A percentile compares a stretch with the other conserved stretches of the same genome.
These are phyloP conservation scores for Acridotheres tristis DNA, from an alignment of 2,797 vertebrate species.

Conservation along the genomic window DNA sequence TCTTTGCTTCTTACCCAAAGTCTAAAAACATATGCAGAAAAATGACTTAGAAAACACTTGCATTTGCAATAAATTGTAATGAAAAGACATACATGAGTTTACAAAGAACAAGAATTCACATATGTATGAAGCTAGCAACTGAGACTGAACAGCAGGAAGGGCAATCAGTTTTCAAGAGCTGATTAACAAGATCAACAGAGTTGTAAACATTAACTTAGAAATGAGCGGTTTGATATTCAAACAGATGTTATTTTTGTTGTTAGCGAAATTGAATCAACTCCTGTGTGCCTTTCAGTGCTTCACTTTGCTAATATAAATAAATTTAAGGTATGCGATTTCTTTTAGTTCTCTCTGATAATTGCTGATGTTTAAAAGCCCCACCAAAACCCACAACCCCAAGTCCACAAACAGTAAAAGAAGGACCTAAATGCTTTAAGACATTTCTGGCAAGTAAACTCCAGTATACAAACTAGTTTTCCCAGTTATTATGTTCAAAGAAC, in stretches of 20 bases:
- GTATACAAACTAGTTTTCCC: background rate
- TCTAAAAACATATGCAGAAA: background rate
- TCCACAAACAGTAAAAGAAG: background rate
- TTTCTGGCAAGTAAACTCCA: background rate
- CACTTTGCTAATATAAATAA: background rate
- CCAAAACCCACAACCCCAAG: background rate
- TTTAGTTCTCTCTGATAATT: background rate
- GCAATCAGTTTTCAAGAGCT: background rate
- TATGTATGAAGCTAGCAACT: background rate
- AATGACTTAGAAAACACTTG: background rate
- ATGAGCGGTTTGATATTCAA: background rate
- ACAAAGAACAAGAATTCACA: background rate
- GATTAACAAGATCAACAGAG: background rate
- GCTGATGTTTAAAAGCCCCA: background rate
- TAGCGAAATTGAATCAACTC: background rate
- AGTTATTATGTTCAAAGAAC: background rate
- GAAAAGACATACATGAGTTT: background rate
- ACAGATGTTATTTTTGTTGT: background rate
- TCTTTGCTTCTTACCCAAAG: background rate
- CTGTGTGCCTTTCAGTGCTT: background rate
- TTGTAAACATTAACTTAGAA: background rate
- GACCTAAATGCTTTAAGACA: background rate
- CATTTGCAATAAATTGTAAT: background rate
- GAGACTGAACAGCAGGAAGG: background rate
- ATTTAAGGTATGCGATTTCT: background rate